Evolutionary conservation across 2,888 invertebrate genomes (phyloP), one percentile per base, ranked within the genome.

Genomic region (Amblyjoppa fuscipennis): DNA sequence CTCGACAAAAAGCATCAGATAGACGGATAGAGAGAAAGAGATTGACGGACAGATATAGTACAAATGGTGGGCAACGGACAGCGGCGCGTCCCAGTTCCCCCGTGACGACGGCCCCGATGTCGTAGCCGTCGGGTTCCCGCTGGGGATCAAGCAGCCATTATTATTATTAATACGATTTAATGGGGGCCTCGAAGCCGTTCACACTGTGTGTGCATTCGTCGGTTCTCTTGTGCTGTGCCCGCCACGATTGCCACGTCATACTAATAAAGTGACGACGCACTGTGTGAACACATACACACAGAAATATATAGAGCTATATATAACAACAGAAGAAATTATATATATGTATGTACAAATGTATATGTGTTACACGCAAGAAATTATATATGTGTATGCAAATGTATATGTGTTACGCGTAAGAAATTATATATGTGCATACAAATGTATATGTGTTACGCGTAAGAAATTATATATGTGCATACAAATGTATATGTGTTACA

Each of bases 131-230:
- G 34, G n/a, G 28, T 28, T 11, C 49, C 28, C 34, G 20, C 71
- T 51, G 31, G 51, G 61, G 69, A 76, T 61, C 64, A 28, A 61
- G 9, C 64, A 53, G 38, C 20, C 68, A 28, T 69, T 49, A 78
- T 59, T 69, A 49, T 78, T 78, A 69, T 69, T 69, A 83, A 78
- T 28, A 78, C 56, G 49, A 68, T 73, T 73, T 51, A 83, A 73
- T 25, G 49, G 61, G 49, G n/a, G 45, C 13, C 34, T 28, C 53
- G 51, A 49, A 25, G 20, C 20, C 41, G 45, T 68, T n/a, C 34
- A 59, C 16, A 45, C 31, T 51, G 64, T 49, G 49, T 25, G 16
- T 74, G 53, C 34, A 71, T 51, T 68, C 49, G 74, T 64, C 69
- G 25, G 16, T 69, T 45, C 74, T 69, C 9, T 28, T 61, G 9